Base-by-base conservation (phyloP, 1,140 invertebrate species). In the Pseudomyrmex concolor region DNA sequence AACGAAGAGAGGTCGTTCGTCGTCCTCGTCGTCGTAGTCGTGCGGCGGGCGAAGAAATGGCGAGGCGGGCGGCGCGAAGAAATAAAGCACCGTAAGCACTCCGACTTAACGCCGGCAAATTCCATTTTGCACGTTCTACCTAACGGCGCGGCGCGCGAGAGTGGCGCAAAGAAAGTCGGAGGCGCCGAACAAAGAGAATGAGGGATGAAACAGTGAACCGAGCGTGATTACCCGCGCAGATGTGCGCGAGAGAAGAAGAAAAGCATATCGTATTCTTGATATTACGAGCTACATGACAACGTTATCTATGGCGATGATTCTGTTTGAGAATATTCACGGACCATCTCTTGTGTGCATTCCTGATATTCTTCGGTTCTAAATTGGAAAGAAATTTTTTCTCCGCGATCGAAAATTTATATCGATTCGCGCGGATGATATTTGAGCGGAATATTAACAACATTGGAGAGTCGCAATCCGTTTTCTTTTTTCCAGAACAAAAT, bases 31-130 rank as follows among this genome's bases (percentile, higher is more conserved):
- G 34, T 34, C 34, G 54, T n/a, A n/a, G n/a, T 54, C 8, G 54
- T 45, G 66, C 43, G 5, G 54, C 43, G 25, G 25, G 76, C 43
- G 76, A 59, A 59, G 76, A 48, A 71, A 71, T 34, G 66, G n/a
- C 43, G 43, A 17, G 19, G 34, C 25, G 48, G 73, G 34, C 34
- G 17, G 76, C 12, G 76, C 22, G 66, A 80, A 71, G 66, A 80
- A 80, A 80, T 80, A 80, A 80, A 71, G 66, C 76, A 71, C 76
- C 66, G 76, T 80, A 80, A 80, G 76, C 76, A 71, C 66, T 80
- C 66, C 19, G 76, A 80, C 76, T 80, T 80, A 80, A 80, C 76
- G 54, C 66, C 76, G 71, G 76, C 66, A 80, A 80, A 80, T 80
- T 80, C 76, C 51, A 80, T 80, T 80, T 80, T 80, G 76, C 76